A percentile compares a stretch with the other conserved stretches of the same genome.
Conservation (phyloP, 2,888 invertebrate genomes). For the Charanyca ferruginea region DNA sequence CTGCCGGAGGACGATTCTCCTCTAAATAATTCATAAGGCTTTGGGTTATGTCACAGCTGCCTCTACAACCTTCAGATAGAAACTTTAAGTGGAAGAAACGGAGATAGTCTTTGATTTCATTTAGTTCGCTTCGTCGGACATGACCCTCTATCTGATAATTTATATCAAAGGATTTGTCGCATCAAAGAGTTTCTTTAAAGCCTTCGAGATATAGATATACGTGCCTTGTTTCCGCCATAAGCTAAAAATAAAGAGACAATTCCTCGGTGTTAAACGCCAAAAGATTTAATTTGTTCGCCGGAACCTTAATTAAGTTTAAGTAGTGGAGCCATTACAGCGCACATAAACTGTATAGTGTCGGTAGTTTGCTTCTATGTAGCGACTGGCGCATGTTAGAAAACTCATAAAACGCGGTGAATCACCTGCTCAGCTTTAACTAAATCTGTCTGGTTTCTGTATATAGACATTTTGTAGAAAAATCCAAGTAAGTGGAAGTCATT, state of each 20-base stretch:
- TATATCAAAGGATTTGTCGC: slow-evolving; percentile 70
- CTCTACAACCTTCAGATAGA: slow-evolving; percentile 66
- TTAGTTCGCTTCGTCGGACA: slow-evolving; percentile 71
- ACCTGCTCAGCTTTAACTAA: slow-evolving; percentile 65
- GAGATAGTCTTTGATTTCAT: slow-evolving; percentile 78
- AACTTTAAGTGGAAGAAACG: slow-evolving; percentile 67
- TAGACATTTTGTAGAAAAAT: slow-evolving; percentile 17
- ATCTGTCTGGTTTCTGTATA: slow-evolving; percentile 38
- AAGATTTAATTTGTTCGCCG: slow-evolving; percentile 48
- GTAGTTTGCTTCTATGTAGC: slow-evolving; percentile 64
- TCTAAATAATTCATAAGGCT: slow-evolving; percentile 86
- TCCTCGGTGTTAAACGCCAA: slow-evolving; percentile 29
- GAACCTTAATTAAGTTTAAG: slow-evolving; percentile 69
- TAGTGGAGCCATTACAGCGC: slow-evolving; percentile 58
- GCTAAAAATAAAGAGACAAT: slow-evolving; percentile 40
- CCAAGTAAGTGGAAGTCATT: slow-evolving; percentile 23
- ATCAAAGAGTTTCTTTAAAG: slow-evolving; percentile 59
- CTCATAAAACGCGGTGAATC: slow-evolving; percentile 67
- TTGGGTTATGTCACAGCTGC: slow-evolving; percentile 80
- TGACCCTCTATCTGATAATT: slow-evolving; percentile 70
- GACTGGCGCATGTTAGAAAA: slow-evolving; percentile 62
- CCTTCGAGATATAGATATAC: slow-evolving; percentile 14
- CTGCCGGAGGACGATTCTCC: slow-evolving; percentile 79
- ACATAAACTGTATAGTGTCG: slow-evolving; percentile 70
- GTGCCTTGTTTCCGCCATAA: slow-evolving; percentile 26